Base-by-base conservation (phyloP, 53 echinoderm and acorn worm species). In the Holothuria scabra region DNA sequence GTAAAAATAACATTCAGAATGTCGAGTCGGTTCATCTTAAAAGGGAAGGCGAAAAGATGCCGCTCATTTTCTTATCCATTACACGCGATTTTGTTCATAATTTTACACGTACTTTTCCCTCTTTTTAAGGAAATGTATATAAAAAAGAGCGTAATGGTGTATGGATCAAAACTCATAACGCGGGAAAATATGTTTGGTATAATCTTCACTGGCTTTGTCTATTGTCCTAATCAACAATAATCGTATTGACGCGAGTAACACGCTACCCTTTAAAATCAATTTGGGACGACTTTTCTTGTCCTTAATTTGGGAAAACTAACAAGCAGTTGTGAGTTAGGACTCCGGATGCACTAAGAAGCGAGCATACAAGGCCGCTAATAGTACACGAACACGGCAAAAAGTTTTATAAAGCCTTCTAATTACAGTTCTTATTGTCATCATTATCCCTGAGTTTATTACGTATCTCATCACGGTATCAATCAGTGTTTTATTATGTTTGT, bases 221-320 rank as follows among this genome's bases (percentile, higher is more conserved):
- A 23, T 71, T 71, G 71, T 71, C 44, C 44, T 21, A 71, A 71
- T 71, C 44, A 71, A 71, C 71, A 71, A 71, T 71, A 71, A 38
- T 71, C 71, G 33, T 44, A 71, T 71, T 71, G 22, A 46, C 41
- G n/a, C 31, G 46, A 44, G 20, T 71, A 41, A 71, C 71, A 71
- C 71, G 71, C 71, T 71, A 71, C 71, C 71, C 71, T 25, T 71
- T 71, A 71, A 71, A 71, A 71, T 71, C 71, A 71, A 71, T 71
- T 71, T 71, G 41, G 46, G 41, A 41, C 25, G 71, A 25, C 46
- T 37, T 38, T 25, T 38, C 24, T 26, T 44, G 33, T 41, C 71
- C 23, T 71, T 48, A 48, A 48, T 48, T 46, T 46, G 26, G 8
- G 22, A 71, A 41, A 41, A 19, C 46, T 46, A 71, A 44, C 22